Percentiles rank a stretch among this genome's conserved stretches.
phyloP scores from a whole-genome alignment of 2,113 vertebrate species.

The Ciconia maguari region DNA sequence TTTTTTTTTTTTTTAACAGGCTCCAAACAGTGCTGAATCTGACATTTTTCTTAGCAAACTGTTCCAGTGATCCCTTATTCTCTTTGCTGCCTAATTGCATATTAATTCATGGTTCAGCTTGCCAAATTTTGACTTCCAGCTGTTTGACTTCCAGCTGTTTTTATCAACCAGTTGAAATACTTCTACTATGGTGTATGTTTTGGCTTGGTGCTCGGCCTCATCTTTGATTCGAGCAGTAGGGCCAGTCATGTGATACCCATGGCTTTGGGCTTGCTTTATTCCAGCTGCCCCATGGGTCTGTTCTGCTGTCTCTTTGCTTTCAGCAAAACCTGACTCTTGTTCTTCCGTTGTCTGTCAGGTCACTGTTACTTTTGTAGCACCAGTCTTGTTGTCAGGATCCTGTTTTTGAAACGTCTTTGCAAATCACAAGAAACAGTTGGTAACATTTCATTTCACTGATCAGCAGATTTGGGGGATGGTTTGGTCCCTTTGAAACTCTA shows the following conservation, averaged over 20 bases:
- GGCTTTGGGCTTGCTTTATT: background rate
- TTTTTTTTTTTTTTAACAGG: background rate
- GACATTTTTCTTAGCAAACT: background rate
- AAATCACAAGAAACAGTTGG: background rate
- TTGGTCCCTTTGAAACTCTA: background rate
- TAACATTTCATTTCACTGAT: background rate
- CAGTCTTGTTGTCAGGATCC: background rate
- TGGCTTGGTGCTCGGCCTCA: background rate
- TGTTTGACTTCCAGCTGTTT: background rate
- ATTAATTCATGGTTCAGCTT: background rate
- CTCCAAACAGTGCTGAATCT: background rate
- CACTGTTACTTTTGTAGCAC: background rate
- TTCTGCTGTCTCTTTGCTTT: background rate
- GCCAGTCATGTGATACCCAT: background rate
- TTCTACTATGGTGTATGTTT: accelerated
- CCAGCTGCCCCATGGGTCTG: background rate
- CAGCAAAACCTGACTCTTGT: background rate
- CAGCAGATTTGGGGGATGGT: background rate
- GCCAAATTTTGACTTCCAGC: background rate
- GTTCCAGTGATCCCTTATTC: background rate
- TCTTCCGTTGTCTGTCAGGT: background rate
- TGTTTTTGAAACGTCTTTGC: background rate
- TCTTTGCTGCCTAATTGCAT: background rate
- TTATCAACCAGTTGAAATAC: background rate
- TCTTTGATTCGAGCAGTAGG: background rate